Evolutionary conservation across 2,888 invertebrate genomes (phyloP), one percentile per base, ranked within the genome.

Genomic region (Chaitophorus viminalis): DNA sequence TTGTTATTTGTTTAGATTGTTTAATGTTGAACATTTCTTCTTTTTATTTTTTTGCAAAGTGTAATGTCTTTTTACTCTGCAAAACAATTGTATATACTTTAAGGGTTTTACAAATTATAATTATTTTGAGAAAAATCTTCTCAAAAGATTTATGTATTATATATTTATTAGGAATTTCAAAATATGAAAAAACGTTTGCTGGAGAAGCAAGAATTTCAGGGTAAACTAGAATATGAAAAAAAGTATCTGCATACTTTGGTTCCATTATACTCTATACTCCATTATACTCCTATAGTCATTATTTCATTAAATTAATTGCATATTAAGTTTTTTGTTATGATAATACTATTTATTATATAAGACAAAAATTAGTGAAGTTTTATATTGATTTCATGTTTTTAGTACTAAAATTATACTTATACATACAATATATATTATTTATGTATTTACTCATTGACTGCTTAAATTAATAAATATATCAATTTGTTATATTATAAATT

Each of bases 291-390:
- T 21, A 60, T 46, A 46, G 46, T 46, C 14, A 46, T 46, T 46
- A 46, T 46, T 60, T 82, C 74, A 74, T 82, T 1, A 29, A 54
- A 74, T 54, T 82, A 54, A 54, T 72, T 54, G n/a, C 33, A 18
- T 36, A 82, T 0, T 25, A 21, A 46, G 25, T 54, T 78, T n/a
- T 54, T 78, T 54, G 52, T 52, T 46, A 70, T 70, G 11, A 54
- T 14, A 33, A 70, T 70, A 1, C 52, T 54, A 65, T 46, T 54
- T 21, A 74, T n/a, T 83, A 60, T 60, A 39, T 60, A 82, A 36
- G 54, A 52, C 18, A 25, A 4, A 31, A 70, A 52, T 70, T 52
- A 70, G 31, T 52, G 70, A 72, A 52, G n/a, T 82, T 21, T 46
- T 17, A 60, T 60, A 33, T 72, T 72, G 29, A 17, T 70, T 18